Conservation (phyloP, 2,113 vertebrate genomes). For the Numenius arquata region DNA sequence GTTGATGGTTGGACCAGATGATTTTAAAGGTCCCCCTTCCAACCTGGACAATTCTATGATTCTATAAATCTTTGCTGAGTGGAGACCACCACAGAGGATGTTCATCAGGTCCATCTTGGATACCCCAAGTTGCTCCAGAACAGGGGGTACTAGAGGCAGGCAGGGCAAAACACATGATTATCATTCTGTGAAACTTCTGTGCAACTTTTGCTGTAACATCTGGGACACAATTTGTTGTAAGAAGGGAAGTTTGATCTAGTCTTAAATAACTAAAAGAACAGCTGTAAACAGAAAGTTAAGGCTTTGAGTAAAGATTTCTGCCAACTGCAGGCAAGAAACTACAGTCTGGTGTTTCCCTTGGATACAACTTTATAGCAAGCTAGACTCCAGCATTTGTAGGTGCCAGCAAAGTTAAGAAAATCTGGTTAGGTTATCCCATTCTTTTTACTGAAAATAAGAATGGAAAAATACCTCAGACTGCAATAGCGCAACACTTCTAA, state of each 20-base stretch:
- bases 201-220: background rate
- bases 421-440: background rate
- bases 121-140: background rate
- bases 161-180: rapidly evolving
- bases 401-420: background rate
- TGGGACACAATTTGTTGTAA: background rate
- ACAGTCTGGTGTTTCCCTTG: background rate
- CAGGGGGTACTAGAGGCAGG: background rate
- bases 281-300: background rate
- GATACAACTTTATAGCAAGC: background rate
- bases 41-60: too few species aligned
- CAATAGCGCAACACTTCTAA: background rate
- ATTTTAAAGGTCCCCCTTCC: too few species aligned
- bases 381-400: background rate
- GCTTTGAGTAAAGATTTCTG: background rate
- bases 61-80: background rate
- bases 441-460: background rate
- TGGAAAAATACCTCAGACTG: background rate
- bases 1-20: too few species aligned
- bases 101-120: background rate
- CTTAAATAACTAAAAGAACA: background rate
- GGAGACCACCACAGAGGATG: background rate
- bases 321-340: background rate
- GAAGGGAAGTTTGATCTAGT: background rate
- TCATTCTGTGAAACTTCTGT: background rate